phyloP scores from a whole-genome alignment of 1,140 invertebrate species.

The Agrypnia vestita region DNA sequence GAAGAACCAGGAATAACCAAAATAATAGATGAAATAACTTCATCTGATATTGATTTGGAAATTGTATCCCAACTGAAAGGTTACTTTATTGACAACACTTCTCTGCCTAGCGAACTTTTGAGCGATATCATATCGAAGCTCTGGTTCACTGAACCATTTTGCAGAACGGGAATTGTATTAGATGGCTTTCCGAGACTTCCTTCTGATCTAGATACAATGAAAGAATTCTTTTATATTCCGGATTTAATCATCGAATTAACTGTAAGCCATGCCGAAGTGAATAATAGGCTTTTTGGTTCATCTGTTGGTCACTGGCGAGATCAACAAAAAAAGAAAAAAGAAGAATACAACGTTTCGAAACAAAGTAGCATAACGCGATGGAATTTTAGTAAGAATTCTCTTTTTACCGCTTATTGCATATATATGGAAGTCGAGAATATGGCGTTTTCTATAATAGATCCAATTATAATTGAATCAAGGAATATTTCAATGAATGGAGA shows the following conservation, averaged over 20 bases:
- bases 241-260: constrained; percentile 73
- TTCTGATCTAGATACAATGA: constrained; percentile 71
- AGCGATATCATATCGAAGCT: constrained; percentile 67
- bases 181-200: constrained; percentile 74
- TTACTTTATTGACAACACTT: constrained; percentile 68
- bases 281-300: constrained; percentile 64
- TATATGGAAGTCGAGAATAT: constrained; percentile 28
- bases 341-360: constrained; percentile 20
- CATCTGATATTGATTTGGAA: constrained; percentile 32
- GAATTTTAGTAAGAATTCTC: constrained; percentile 58
- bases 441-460: constrained; percentile 12
- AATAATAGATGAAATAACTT: background rate
- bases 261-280: constrained; percentile 63
- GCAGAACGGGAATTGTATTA: constrained; percentile 70
- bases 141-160: constrained; percentile 71
- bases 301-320: constrained; percentile 68
- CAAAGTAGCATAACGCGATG: constrained; percentile 58
- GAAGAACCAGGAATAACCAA: constrained; percentile 24
- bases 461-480: background rate
- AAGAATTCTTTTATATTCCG: constrained; percentile 70
- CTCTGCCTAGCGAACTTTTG: constrained; percentile 65
- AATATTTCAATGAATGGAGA: background rate
- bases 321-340: constrained; percentile 64
- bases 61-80: constrained; percentile 39
- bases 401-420: constrained; percentile 56